Evolutionary conservation across 1,140 invertebrate species (phyloP).

Genomic region (Delia radicum): DNA sequence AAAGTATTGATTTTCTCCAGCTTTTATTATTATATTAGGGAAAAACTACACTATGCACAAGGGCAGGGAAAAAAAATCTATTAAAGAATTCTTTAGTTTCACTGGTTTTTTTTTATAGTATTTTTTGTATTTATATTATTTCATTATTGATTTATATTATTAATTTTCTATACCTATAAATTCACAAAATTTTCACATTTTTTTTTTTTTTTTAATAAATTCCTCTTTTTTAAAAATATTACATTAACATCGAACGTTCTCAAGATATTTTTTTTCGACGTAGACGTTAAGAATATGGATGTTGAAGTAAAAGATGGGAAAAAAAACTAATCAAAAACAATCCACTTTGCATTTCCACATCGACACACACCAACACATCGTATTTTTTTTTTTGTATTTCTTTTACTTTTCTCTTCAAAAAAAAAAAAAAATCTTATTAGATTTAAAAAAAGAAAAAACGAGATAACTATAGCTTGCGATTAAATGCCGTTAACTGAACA

Average conservation of each 20-base stretch:
- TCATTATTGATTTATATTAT: not conserved
- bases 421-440: not conserved
- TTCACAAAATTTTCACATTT: conserved; percentile 3
- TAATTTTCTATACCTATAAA: not conserved
- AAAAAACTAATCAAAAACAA: conserved; percentile 19
- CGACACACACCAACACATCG: not conserved
- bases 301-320: not conserved
- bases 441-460: not conserved
- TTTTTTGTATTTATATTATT: not conserved
- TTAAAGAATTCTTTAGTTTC: not conserved
- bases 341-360: conserved; percentile 1
- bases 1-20: conserved; percentile 1
- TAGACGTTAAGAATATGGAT: not conserved
- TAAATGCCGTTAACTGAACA: not conserved
- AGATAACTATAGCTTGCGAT: not conserved
- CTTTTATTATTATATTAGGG: not conserved
- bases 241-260: not conserved
- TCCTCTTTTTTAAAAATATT: not conserved
- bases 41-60: not conserved
- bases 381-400: too few species aligned
- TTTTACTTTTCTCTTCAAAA: not conserved
- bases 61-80: too few species aligned
- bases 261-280: conserved; percentile 8
- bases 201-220: not conserved
- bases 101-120: not conserved